phyloP scores from a whole-genome alignment of 2,888 invertebrate species.

The Drosophila phalerata region DNA sequence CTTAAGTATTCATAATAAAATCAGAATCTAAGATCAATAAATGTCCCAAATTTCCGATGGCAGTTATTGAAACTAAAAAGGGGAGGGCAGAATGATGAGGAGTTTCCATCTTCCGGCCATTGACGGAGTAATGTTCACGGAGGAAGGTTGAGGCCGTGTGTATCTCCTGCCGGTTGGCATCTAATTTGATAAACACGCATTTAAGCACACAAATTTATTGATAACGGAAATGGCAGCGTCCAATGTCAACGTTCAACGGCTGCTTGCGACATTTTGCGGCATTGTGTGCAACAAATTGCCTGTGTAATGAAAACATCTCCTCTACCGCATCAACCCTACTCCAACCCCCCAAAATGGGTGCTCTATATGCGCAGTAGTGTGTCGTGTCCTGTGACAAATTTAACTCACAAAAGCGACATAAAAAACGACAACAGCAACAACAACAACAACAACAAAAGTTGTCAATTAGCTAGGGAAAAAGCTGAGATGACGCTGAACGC shows the following conservation, averaged over 20 bases:
- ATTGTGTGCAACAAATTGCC: conserved; percentile 74
- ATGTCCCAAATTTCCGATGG: conserved; percentile 46
- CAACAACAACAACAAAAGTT: conserved; percentile 40
- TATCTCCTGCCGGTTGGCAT: conserved; percentile 36
- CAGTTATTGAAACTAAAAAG: background rate
- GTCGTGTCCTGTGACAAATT: conserved; percentile 72
- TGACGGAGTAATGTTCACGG: background rate
- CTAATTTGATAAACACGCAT: conserved; percentile 75
- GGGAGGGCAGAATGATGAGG: background rate
- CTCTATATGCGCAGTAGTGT: conserved; percentile 28
- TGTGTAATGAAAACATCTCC: conserved; percentile 67
- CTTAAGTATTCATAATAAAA: background rate
- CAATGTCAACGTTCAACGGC: conserved; percentile 20
- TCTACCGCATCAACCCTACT: background rate
- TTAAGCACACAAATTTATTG: conserved; percentile 74
- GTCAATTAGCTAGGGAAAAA: conserved; percentile 63
- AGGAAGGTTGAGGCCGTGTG: background rate
- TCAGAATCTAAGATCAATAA: background rate
- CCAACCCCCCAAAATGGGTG: background rate
- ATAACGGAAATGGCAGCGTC: conserved; percentile 62
- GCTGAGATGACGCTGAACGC: conserved; percentile 65
- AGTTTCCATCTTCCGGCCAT: conserved; percentile 36
- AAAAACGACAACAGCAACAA: conserved; percentile 47
- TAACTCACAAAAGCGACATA: conserved; percentile 62
- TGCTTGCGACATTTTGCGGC: conserved; percentile 34